A percentile compares a stretch with the other conserved stretches of the same genome.
These are phyloP conservation scores for Gila robusta DNA, from an alignment of 2,797 vertebrate genomes.

Conservation along the genomic window DNA sequence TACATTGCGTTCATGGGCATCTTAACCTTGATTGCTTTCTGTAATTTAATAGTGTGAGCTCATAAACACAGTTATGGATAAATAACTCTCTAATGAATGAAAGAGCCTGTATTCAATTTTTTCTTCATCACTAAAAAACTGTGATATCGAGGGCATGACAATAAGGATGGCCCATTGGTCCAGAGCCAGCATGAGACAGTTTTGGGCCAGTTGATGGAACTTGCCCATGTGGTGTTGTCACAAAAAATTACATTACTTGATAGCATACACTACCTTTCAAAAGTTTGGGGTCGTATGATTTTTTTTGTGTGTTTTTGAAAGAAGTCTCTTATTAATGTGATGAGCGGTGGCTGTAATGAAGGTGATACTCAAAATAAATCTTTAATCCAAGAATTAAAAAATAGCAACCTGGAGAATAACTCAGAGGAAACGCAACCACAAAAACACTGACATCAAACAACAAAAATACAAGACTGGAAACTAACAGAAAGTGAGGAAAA, in stretches of 20 bases:
- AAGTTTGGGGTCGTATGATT: neutral
- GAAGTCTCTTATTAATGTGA: neutral
- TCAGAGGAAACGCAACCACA: too few relatives aligned
- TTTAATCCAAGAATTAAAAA: too few relatives aligned
- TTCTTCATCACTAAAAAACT: neutral
- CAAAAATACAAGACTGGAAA: too few relatives aligned
- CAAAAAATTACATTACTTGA: neutral
- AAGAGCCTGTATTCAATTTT: neutral
- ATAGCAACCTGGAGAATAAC: too few relatives aligned
- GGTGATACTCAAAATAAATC: too few relatives aligned
- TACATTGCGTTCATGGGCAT: conserved; percentile 23
- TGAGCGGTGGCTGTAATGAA: too few relatives aligned
- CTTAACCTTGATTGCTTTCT: conserved; percentile 22
- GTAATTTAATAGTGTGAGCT: conserved; percentile 16
- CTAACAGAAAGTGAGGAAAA: too few relatives aligned
- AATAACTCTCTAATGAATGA: neutral
- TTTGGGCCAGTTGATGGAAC: neutral
- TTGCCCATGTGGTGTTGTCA: conserved; percentile 5
- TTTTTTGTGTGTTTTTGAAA: neutral
- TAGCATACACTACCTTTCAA: neutral
- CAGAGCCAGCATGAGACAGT: neutral
- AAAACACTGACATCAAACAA: too few relatives aligned
- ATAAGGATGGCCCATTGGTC: neutral
- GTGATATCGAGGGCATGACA: neutral
- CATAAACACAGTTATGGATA: conserved; percentile 7